These are phyloP conservation scores for Charaxes varanes DNA, from an alignment of 1,140 invertebrate genomes.

Conservation along the genomic window DNA sequence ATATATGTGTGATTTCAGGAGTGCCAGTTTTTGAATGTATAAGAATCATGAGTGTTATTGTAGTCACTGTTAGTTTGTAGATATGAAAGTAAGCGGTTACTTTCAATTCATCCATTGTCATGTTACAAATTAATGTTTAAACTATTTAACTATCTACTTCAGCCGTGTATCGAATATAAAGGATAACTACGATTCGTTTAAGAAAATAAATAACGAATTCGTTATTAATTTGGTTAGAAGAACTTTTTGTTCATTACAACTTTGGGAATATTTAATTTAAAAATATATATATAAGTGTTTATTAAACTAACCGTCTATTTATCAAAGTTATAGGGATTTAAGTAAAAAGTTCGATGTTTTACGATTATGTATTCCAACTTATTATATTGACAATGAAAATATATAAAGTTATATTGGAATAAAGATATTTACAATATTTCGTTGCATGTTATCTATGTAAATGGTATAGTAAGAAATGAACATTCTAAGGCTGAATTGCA, in stretches of 20 bases:
- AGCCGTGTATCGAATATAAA: too few relatives aligned
- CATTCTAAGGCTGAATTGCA: too few relatives aligned
- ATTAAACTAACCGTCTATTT: slow-evolving; percentile 11
- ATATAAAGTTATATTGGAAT: slow-evolving; percentile 14
- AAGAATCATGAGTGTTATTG: neutral
- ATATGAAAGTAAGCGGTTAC: neutral
- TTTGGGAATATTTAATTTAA: too few relatives aligned
- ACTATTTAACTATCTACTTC: too few relatives aligned
- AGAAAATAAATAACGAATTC: too few relatives aligned
- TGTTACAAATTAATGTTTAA: slow-evolving; percentile 12
- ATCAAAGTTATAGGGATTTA: neutral
- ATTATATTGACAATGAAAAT: slow-evolving; percentile 50
- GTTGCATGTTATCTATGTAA: too few relatives aligned
- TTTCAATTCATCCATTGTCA: slow-evolving; percentile 9
- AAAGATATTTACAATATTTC: neutral
- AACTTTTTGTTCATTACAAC: too few relatives aligned
- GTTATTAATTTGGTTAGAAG: too few relatives aligned
- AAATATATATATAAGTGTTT: too few relatives aligned
- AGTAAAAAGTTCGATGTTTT: slow-evolving; percentile 15
- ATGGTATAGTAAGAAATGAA: too few relatives aligned
- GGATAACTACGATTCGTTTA: too few relatives aligned
- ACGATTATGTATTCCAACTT: neutral
- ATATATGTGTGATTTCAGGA: slow-evolving; percentile 3
- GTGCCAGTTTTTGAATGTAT: slow-evolving; percentile 1
- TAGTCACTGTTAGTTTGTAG: neutral